A percentile compares a stretch with the other conserved stretches of the same genome.
Conservation (phyloP, 2,888 invertebrate genomes). For the Copidosoma aretas region DNA sequence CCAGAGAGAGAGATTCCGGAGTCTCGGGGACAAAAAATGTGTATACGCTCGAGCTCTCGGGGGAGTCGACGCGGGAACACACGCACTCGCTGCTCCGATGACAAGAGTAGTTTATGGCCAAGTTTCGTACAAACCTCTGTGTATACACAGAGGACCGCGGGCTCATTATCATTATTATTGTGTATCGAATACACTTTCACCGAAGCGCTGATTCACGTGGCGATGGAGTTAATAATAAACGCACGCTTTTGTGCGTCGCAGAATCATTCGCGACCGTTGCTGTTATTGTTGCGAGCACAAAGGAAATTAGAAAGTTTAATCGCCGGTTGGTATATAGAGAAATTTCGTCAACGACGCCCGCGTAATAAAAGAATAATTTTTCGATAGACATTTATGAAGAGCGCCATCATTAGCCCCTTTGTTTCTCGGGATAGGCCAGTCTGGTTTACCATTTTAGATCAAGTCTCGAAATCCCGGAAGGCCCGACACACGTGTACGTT, state of each 20-base stretch:
- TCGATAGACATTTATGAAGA: background rate
- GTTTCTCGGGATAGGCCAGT: slow-evolving; percentile 44
- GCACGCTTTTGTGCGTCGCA: too few species aligned
- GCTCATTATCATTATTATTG: slow-evolving; percentile 3
- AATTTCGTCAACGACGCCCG: background rate
- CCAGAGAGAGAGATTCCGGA: background rate
- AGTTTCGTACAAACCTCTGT: background rate
- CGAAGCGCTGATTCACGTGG: slow-evolving; percentile 11
- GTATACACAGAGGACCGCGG: too few species aligned
- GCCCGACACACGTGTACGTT: background rate
- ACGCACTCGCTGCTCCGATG: background rate
- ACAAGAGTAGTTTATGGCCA: background rate
- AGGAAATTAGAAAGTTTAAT: background rate
- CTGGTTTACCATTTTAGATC: slow-evolving; percentile 55
- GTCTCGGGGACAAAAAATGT: slow-evolving; percentile 5
- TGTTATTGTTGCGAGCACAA: background rate
- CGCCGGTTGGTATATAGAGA: background rate
- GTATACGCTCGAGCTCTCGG: background rate
- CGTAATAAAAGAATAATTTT: background rate
- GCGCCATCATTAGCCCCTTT: background rate
- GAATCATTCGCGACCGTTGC: too few species aligned
- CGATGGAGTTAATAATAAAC: background rate
- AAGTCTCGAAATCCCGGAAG: slow-evolving; percentile 39
- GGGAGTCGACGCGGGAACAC: background rate
- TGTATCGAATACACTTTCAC: slow-evolving; percentile 30